Percentiles rank a stretch among this genome's conserved stretches.
phyloP scores from a whole-genome alignment of 2,113 vertebrate species.

The Bubo bubo region DNA sequence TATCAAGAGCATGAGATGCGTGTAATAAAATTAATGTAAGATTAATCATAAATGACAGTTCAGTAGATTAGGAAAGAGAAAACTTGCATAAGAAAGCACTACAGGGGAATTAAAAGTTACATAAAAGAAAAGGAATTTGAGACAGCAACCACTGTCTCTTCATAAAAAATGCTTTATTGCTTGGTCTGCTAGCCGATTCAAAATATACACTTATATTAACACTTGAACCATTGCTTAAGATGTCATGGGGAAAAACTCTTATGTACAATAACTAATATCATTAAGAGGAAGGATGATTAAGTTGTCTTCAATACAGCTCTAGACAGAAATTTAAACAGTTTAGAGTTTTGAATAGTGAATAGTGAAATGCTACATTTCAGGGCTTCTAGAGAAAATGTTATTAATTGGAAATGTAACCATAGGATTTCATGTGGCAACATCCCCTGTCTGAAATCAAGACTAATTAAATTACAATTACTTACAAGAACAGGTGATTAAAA shows the following conservation, averaged over 20 bases:
- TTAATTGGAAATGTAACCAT: background rate
- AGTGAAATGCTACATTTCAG: background rate
- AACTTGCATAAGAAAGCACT: background rate
- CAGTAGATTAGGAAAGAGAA: background rate
- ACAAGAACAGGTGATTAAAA: background rate
- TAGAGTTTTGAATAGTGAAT: background rate
- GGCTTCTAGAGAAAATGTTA: background rate
- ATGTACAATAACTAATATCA: background rate
- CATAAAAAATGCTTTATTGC: background rate
- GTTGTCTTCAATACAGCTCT: background rate
- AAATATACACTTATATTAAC: background rate
- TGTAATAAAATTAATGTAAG: slow-evolving; percentile 28
- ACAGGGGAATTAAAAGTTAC: background rate
- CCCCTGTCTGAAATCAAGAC: background rate
- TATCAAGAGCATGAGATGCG: background rate
- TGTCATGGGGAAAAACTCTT: background rate
- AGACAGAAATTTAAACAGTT: background rate
- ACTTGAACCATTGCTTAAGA: background rate
- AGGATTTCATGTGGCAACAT: background rate
- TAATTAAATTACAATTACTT: background rate
- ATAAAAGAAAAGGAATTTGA: background rate
- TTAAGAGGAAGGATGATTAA: background rate
- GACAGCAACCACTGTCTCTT: background rate
- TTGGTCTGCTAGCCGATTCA: background rate
- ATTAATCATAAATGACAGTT: slow-evolving; percentile 10